Percentiles rank a stretch among this genome's conserved stretches.
Conservation (phyloP, 1,140 invertebrate genomes). For the Colletes gigas region DNA sequence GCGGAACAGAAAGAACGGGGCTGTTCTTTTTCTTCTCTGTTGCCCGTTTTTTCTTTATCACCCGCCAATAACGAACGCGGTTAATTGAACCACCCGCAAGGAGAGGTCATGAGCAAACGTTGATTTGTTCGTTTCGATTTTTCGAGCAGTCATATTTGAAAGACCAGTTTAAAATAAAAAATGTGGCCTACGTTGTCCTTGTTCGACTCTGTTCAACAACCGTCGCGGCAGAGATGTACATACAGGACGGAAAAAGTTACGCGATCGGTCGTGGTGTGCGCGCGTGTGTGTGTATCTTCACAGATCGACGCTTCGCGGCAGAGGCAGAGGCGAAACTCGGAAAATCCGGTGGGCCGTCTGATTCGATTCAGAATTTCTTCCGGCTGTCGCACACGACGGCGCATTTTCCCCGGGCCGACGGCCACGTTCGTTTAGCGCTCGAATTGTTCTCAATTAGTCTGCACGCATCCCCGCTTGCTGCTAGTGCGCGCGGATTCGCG, state of each 20-base stretch:
- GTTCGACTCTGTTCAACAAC: neutral
- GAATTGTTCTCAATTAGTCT: conserved; percentile 62
- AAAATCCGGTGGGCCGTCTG: conserved; percentile 44
- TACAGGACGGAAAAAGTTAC: neutral
- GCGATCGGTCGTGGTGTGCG: neutral
- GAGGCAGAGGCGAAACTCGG: conserved; percentile 18
- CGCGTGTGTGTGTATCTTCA: neutral
- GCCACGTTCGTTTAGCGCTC: conserved; percentile 60
- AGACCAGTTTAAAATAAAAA: no score
- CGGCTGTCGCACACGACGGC: conserved; percentile 57
- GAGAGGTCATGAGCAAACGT: no score
- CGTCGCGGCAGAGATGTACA: neutral
- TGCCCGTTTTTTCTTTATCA: no score
- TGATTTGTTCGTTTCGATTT: neutral
- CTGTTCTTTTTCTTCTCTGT: neutral
- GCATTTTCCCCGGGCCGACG: conserved; percentile 55
- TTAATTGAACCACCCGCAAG: neutral
- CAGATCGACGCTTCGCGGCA: conserved; percentile 29
- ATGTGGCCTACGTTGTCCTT: no score
- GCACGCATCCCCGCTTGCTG: conserved; percentile 13
- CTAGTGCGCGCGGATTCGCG: neutral
- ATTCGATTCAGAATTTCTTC: conserved; percentile 65
- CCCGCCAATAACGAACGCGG: neutral
- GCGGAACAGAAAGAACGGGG: conserved; percentile 29
- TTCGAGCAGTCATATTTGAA: no score